Percentiles rank a stretch among this genome's conserved stretches.
Evolutionary conservation across 2,113 vertebrate genomes (phyloP).

Genomic region (Melanerpes formicivorus): DNA sequence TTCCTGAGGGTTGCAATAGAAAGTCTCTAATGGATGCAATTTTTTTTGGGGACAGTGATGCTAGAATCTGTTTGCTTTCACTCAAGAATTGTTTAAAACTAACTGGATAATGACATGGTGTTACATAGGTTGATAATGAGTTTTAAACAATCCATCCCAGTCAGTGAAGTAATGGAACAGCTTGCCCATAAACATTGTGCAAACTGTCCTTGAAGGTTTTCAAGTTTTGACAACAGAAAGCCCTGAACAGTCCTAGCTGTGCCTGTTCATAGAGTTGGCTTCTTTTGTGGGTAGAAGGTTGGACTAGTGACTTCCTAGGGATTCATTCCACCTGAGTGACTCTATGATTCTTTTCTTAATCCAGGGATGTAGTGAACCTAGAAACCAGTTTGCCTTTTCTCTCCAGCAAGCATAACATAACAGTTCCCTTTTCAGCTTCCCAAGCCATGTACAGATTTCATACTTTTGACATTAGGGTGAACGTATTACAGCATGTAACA

Average conservation of each 20-base stretch:
- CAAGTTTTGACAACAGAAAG: background rate
- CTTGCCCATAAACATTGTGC: background rate
- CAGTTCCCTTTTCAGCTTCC: background rate
- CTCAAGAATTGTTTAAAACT: background rate
- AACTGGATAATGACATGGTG: background rate
- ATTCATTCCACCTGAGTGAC: background rate
- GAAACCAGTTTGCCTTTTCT: background rate
- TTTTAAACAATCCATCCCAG: background rate
- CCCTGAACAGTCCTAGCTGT: background rate
- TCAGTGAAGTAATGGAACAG: background rate
- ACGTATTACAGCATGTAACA: background rate
- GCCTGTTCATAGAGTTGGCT: background rate
- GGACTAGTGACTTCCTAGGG: background rate
- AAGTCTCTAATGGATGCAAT: background rate
- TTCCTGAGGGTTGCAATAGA: background rate
- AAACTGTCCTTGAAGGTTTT: background rate
- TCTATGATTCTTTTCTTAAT: background rate
- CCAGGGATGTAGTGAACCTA: background rate
- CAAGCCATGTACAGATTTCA: background rate
- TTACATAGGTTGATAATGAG: background rate
- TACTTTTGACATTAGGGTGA: background rate
- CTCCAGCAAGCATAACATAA: background rate
- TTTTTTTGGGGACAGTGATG: background rate
- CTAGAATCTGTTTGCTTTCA: background rate
- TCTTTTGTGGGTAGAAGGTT: background rate